Percentiles rank a stretch among this genome's conserved stretches.
These are phyloP conservation scores for Glaucomys volans DNA, from an alignment of 2,113 vertebrate species.

Conservation along the genomic window DNA sequence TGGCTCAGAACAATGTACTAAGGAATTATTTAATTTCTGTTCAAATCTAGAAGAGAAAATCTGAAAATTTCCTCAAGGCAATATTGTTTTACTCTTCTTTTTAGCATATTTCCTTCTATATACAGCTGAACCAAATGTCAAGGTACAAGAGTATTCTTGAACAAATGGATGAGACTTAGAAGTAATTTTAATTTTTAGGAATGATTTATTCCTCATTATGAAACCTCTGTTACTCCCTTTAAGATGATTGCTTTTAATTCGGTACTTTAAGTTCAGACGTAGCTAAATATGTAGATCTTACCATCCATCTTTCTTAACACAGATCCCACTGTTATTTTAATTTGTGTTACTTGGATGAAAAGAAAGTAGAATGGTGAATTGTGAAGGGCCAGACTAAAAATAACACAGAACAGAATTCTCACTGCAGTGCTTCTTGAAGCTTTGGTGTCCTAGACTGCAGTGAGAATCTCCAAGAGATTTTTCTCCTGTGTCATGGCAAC, in stretches of 20 bases:
- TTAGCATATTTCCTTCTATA: slow-evolving; percentile 42
- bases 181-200: background rate
- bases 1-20: slow-evolving; percentile 42
- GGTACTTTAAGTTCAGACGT: background rate
- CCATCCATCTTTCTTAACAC: background rate
- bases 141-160: background rate
- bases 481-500: background rate
- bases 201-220: background rate
- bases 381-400: background rate
- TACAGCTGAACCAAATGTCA: slow-evolving; percentile 15
- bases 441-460: background rate
- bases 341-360: background rate
- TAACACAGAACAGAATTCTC: background rate
- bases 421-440: background rate
- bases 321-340: background rate
- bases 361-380: background rate
- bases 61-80: background rate
- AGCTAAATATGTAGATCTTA: background rate
- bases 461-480: background rate
- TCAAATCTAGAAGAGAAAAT: slow-evolving; percentile 41
- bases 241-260: background rate
- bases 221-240: background rate
- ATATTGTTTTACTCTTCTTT: background rate
- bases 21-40: slow-evolving; percentile 68
- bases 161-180: slow-evolving; percentile 53